Base-by-base conservation (phyloP, 2,888 invertebrate species). In the Napeogenes inachia region DNA sequence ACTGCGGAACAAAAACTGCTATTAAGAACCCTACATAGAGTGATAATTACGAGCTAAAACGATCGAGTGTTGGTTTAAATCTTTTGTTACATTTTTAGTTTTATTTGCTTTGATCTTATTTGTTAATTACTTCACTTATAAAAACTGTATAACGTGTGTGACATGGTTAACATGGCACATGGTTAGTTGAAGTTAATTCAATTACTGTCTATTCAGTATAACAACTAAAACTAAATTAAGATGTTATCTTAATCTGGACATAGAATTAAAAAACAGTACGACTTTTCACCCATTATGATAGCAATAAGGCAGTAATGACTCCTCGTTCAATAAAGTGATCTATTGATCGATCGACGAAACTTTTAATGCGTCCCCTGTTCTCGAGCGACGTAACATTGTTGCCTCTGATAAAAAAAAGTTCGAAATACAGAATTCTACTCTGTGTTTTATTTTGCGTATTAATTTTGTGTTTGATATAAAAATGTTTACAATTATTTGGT, bases 261-360 rank as follows among this genome's bases (percentile, higher is more conserved):
- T 50, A 47, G 10, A 12, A 50, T n/a, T 3, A 30, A 50, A 30
- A 3, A 62, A 35, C 53, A 60, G 45, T 54, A 58, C 57, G 62
- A 64, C 60, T 60, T 62, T 45, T 53, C 60, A 64, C 46, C 61
- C 64, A 62, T 66, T 58, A 64, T 62, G 64, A 54, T 54, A 54
- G 64, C 66, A 62, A 61, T 69, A 66, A 64, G 65, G 62, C 60
- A 68, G 69, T 76, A 78, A 78, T 76, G 75, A 74, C 66, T 66
- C 30, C 64, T 76, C 71, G 78, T 80, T 80, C 79, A 77, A 77
- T 76, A 78, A 76, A 79, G 74, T 69, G 76, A 72, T 71, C 68
- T 70, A 60, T 65, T 70, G 69, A 71, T 73, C 70, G 70, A 57
- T 67, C 67, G 72, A 74, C 75, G 74, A 74, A 77, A 72, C 78